phyloP scores from a whole-genome alignment of 2,888 invertebrate species.

The Phanerotoma sp. region DNA sequence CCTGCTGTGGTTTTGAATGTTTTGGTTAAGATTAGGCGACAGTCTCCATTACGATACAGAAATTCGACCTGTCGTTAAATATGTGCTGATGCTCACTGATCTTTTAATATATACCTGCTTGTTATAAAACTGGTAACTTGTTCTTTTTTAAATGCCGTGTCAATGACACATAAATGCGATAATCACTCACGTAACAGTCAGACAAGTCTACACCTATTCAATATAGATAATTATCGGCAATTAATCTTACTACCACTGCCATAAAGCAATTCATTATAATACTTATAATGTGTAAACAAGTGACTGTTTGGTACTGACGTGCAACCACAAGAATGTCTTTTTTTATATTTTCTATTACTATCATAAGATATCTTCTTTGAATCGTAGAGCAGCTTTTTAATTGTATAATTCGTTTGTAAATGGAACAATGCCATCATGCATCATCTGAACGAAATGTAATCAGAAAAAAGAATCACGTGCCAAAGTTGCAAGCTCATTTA shows the following conservation, averaged over 20 bases:
- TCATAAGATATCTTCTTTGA: neutral
- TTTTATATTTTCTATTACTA: neutral
- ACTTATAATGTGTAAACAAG: neutral
- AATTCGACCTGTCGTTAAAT: neutral
- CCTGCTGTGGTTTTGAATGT: slow-evolving; percentile 28
- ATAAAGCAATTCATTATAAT: neutral
- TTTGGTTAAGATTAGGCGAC: neutral
- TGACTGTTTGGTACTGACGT: slow-evolving; percentile 1
- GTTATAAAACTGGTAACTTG: neutral
- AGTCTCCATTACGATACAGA: neutral
- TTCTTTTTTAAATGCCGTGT: slow-evolving; percentile 1
- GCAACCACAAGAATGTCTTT: neutral
- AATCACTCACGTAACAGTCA: slow-evolving; percentile 4
- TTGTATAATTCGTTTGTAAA: slow-evolving; percentile 9
- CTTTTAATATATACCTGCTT: too few species aligned
- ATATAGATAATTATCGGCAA: neutral
- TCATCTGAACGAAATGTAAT: slow-evolving; percentile 7
- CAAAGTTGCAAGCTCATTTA: neutral
- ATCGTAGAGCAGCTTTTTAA: slow-evolving; percentile 11
- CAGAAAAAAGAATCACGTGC: slow-evolving; percentile 5
- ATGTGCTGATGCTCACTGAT: neutral
- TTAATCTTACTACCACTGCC: neutral
- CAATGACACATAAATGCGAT: slow-evolving; percentile 9
- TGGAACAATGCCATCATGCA: slow-evolving; percentile 20
- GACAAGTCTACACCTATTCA: neutral